A percentile compares a stretch with the other conserved stretches of the same genome.
These are phyloP conservation scores for Hypocryptadius cinnamomeus DNA, from an alignment of 2,113 vertebrate genomes.

Conservation along the genomic window DNA sequence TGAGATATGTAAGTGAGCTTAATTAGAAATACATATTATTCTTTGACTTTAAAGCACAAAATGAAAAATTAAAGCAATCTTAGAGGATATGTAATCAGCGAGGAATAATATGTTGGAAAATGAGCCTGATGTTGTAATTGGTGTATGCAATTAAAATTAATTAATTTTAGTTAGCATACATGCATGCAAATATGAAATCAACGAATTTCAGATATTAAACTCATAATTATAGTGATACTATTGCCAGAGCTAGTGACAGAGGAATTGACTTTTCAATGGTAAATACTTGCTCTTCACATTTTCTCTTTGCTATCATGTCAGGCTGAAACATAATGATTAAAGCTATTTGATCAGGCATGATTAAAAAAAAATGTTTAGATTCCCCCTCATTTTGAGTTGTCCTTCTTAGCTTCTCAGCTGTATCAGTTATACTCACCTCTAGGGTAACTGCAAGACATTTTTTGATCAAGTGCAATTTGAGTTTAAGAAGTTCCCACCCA, in stretches of 20 bases:
- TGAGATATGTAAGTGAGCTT: constrained; percentile 67
- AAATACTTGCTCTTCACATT: not conserved
- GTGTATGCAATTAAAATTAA: constrained; percentile 77
- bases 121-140: constrained; percentile 75
- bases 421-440: not conserved
- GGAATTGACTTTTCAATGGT: constrained; percentile 25
- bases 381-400: not conserved
- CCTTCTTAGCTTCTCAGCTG: not conserved
- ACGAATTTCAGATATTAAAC: constrained; percentile 72
- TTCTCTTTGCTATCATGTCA: not conserved
- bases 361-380: not conserved
- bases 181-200: constrained; percentile 75
- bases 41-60: constrained; percentile 76
- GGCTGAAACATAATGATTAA: not conserved
- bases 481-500: not conserved
- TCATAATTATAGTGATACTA: constrained; percentile 67
- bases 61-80: constrained; percentile 79
- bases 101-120: constrained; percentile 74
- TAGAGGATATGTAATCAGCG: constrained; percentile 71
- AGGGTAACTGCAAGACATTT: not conserved
- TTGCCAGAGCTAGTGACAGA: constrained; percentile 38
- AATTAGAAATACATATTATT: constrained; percentile 80
- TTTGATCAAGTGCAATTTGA: not conserved
- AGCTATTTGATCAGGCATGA: not conserved
- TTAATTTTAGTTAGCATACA: constrained; percentile 76